These are phyloP conservation scores for Temnothorax rugatulus DNA, from an alignment of 2,888 invertebrate genomes.

Conservation along the genomic window DNA sequence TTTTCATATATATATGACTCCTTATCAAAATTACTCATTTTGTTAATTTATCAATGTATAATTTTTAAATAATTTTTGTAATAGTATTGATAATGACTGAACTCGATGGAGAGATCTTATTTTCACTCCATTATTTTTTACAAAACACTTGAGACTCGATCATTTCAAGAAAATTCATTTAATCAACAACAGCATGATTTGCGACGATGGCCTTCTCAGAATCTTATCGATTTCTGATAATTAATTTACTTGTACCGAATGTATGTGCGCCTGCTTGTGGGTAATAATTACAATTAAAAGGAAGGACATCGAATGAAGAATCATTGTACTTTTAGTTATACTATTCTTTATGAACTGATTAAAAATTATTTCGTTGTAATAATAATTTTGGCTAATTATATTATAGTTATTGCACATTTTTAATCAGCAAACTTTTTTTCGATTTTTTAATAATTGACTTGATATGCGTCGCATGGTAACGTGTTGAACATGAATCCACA, in stretches of 20 bases:
- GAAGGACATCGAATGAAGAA: neutral
- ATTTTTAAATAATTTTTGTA: neutral
- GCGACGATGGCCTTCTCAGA: neutral
- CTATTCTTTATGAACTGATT: neutral
- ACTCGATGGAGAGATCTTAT: neutral
- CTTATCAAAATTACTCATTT: neutral
- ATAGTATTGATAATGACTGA: neutral
- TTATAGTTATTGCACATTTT: neutral
- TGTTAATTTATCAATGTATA: neutral
- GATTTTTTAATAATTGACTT: neutral
- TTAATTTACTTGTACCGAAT: neutral
- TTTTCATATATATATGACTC: neutral
- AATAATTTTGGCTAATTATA: neutral
- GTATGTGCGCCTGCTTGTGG: neutral
- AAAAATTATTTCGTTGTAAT: neutral
- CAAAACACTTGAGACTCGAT: neutral
- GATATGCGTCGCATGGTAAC: neutral
- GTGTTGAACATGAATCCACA: conserved; percentile 1
- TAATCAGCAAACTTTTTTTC: neutral
- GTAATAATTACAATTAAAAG: neutral
- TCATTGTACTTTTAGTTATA: neutral
- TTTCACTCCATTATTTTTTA: conserved; percentile 3
- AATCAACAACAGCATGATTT: neutral
- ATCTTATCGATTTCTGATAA: conserved; percentile 37
- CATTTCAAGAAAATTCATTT: neutral